These are phyloP conservation scores for Tigriopus californicus DNA, from an alignment of 2,888 invertebrate species.

Conservation along the genomic window DNA sequence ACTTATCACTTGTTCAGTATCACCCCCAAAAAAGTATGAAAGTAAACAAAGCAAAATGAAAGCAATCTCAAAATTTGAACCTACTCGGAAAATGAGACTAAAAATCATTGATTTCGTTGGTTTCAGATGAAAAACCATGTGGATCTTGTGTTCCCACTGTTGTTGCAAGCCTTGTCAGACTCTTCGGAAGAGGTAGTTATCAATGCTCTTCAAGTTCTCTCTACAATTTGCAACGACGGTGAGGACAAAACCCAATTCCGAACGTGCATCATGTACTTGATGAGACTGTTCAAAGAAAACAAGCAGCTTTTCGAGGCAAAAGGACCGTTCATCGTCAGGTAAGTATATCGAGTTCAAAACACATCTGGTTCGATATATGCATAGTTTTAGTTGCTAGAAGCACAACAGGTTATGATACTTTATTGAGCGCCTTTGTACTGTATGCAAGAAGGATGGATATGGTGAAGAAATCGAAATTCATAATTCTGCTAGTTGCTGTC, in stretches of 20 bases:
- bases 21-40: not conserved
- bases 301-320: not conserved
- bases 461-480: no score
- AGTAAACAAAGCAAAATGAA: no score
- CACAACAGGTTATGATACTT: no score
- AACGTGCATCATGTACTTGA: not conserved
- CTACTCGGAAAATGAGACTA: no score
- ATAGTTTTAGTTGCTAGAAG: no score
- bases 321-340: not conserved
- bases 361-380: no score
- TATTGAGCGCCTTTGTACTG: no score
- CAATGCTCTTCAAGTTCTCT: constrained; percentile 74
- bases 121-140: constrained; percentile 35
- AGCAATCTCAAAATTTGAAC: no score
- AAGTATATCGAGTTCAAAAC: not conserved
- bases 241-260: not conserved
- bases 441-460: no score
- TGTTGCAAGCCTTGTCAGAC: constrained; percentile 55
- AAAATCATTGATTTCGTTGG: not conserved
- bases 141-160: constrained; percentile 39
- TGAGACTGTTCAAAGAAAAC: not conserved
- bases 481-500: no score
- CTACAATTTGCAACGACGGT: constrained; percentile 32
- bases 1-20: not conserved
- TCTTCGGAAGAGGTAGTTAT: constrained; percentile 87